Evolutionary conservation across 2,797 vertebrate genomes (phyloP).

Genomic region (Sarcophilus harrisii): DNA sequence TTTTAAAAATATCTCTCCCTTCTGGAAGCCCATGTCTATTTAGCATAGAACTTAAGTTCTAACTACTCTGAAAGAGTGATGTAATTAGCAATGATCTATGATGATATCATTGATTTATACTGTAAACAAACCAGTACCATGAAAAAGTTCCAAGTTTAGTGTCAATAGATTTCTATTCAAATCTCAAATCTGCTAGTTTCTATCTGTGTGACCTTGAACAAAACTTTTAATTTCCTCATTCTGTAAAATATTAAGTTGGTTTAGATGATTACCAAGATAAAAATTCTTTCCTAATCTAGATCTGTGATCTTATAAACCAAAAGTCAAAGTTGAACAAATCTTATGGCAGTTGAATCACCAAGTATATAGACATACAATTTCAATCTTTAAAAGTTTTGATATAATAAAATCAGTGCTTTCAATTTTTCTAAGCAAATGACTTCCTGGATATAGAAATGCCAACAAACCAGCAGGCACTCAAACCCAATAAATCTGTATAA

Average conservation of each 20-base stretch:
- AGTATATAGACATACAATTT: slow-evolving; percentile 20
- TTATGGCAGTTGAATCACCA: background rate
- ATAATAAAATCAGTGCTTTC: slow-evolving; percentile 51
- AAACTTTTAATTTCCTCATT: background rate
- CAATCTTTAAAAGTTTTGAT: slow-evolving; percentile 45
- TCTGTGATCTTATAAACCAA: background rate
- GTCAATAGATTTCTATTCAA: background rate
- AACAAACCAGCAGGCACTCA: slow-evolving; percentile 47
- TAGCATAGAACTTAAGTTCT: background rate
- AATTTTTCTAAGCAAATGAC: slow-evolving; percentile 68
- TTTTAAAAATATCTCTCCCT: background rate
- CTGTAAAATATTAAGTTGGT: background rate
- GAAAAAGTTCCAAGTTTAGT: background rate
- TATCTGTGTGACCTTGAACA: background rate
- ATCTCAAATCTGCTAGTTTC: background rate
- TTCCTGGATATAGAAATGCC: slow-evolving; percentile 68
- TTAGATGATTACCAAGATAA: background rate
- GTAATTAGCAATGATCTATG: background rate
- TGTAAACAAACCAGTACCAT: background rate
- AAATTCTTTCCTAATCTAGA: background rate
- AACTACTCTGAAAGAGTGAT: background rate
- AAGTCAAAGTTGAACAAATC: slow-evolving; percentile 1
- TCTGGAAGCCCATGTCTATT: background rate
- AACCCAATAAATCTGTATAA: slow-evolving; percentile 63
- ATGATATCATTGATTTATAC: background rate